Evolutionary conservation across 2,888 invertebrate genomes (phyloP), one percentile per base, ranked within the genome.

Genomic region (Tromatobia lineatoria): DNA sequence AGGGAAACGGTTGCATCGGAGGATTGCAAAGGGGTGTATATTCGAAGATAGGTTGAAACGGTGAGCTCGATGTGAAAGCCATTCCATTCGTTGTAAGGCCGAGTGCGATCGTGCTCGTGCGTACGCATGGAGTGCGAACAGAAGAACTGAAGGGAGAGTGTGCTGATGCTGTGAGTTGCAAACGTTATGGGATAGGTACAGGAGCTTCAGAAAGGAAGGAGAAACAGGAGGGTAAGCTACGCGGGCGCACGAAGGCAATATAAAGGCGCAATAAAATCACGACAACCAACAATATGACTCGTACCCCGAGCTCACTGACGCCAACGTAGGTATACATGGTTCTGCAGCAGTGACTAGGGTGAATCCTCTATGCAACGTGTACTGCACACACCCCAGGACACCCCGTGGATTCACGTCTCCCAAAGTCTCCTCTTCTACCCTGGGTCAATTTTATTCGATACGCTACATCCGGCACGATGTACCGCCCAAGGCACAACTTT

Each of bases 251-350:
- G 59, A 81, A 90, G 87, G 89, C 90, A 90, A 91, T 92, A 91
- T 90, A 92, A 91, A 90, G 82, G 89, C 82, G 88, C 90, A 91
- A 92, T 92, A 92, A 92, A 92, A 91, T 92, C 90, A 89, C 87
- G 85, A 88, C 80, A 79, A 77, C 82, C 84, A 79, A 83, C 79
- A 80, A 86, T 86, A 86, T 85, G 80, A 76, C 80, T 79, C 77
- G 75, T 82, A 80, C 66, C 73, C 69, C 42, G 59, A 67, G 64
- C 71, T 78, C 66, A 52, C 71, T 77, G 50, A 42, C 34, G 34
- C 38, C 54, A 80, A 76, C 67, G 70, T 45, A 57, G 29, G 4
- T 34, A n/a, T n/a, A 15, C 59, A 42, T 47, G 45, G 45, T 54
- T 64, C 66, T 73, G 57, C 54, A 57, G 42, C 25, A 45, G 64